Percentiles rank a stretch among this genome's conserved stretches.
These are phyloP conservation scores for Scatophagus argus DNA, from an alignment of 2,113 vertebrate genomes.

Conservation along the genomic window DNA sequence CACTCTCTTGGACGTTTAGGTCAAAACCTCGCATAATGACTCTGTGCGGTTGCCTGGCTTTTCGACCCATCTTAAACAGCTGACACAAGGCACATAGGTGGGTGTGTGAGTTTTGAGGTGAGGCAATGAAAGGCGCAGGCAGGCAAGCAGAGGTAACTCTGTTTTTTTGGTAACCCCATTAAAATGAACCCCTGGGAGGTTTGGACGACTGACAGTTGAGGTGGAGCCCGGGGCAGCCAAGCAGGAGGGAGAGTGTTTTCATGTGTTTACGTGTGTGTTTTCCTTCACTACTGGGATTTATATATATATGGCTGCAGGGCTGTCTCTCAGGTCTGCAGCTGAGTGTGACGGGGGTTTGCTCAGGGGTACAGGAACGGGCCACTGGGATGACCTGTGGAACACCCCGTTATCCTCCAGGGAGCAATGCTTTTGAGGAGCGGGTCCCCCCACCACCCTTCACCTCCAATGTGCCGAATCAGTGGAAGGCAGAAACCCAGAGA, in stretches of 20 bases:
- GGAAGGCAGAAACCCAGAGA: slow-evolving; percentile 75
- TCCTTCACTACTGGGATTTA: slow-evolving; percentile 68
- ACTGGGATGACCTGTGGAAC: slow-evolving; percentile 60
- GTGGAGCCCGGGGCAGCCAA: slow-evolving; percentile 68
- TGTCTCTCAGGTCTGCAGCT: slow-evolving; percentile 52
- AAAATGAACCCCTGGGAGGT: slow-evolving; percentile 76
- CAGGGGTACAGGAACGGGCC: slow-evolving; percentile 56
- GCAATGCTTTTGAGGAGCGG: slow-evolving; percentile 62
- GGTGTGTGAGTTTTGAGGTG: slow-evolving; percentile 74
- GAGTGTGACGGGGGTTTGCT: slow-evolving; percentile 57
- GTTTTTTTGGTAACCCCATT: slow-evolving; percentile 67
- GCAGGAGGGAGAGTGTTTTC: slow-evolving; percentile 75
- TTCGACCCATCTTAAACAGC: slow-evolving; percentile 77
- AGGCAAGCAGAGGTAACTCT: slow-evolving; percentile 63
- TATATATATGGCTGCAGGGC: slow-evolving; percentile 59
- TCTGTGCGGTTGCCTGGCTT: slow-evolving; percentile 71
- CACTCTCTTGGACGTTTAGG: slow-evolving; percentile 51
- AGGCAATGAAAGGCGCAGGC: slow-evolving; percentile 56
- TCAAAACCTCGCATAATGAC: slow-evolving; percentile 63
- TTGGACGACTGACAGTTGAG: slow-evolving; percentile 74
- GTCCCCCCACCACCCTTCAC: slow-evolving; percentile 67
- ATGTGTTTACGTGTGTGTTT: slow-evolving; percentile 77
- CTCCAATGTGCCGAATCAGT: slow-evolving; percentile 77
- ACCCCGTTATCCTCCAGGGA: slow-evolving; percentile 59
- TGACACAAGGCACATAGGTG: slow-evolving; percentile 74